Evolutionary conservation across 2,797 vertebrate species (phyloP).

Genomic region (Anguilla anguilla): DNA sequence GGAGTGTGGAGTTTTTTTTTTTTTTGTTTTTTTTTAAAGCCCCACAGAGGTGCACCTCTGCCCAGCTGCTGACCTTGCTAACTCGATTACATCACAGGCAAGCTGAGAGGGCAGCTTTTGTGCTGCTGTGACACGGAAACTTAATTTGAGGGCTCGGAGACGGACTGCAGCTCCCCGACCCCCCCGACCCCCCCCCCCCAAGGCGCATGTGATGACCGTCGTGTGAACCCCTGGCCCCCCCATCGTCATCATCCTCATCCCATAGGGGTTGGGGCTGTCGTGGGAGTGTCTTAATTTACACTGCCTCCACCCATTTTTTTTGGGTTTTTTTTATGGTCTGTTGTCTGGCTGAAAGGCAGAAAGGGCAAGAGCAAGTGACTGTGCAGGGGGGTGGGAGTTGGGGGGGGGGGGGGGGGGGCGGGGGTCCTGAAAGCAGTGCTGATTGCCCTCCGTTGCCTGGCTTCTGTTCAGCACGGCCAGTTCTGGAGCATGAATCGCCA

Average conservation of each 20-base stretch:
- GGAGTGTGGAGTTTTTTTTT: no score
- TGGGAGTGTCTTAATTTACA: neutral
- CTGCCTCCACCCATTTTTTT: neutral
- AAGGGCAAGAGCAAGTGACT: neutral
- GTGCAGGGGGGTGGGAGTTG: no score
- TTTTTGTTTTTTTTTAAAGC: neutral
- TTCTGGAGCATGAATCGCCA: no score
- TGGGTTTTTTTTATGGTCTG: constrained; percentile 8
- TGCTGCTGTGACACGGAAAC: neutral
- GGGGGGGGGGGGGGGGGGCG: no score
- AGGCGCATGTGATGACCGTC: neutral
- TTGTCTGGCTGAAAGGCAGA: neutral
- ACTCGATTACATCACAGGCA: constrained; percentile 10
- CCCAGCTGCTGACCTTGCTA: constrained; percentile 14
- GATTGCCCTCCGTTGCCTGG: no score
- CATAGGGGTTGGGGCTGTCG: constrained; percentile 20
- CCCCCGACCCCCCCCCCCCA: no score
- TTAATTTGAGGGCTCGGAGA: constrained; percentile 1
- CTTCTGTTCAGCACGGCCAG: no score
- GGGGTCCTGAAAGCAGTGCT: no score
- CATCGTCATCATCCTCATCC: neutral
- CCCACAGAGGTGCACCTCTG: neutral
- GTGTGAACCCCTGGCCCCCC: constrained; percentile 10
- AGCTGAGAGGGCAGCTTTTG: neutral
- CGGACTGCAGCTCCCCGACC: neutral